phyloP scores from a whole-genome alignment of 2,888 invertebrate species.

The Blera fallax region DNA sequence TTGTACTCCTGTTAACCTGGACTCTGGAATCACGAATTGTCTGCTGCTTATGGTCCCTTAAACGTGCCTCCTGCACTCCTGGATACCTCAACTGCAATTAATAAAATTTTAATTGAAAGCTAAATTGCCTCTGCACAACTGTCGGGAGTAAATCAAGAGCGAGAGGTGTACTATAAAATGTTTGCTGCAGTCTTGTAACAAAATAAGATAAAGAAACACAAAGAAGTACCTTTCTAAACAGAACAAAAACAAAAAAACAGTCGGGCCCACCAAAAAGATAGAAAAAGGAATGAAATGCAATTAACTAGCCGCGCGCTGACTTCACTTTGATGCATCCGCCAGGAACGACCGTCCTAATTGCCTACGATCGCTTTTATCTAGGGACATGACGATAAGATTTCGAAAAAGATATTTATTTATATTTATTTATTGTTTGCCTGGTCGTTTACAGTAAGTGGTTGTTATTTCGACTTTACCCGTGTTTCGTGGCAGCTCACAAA shows the following conservation, averaged over 20 bases:
- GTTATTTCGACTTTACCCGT: conserved; percentile 54
- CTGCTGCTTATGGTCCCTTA: conserved; percentile 43
- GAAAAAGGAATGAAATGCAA: conserved; percentile 57
- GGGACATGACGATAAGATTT: conserved; percentile 35
- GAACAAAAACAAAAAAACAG: conserved; percentile 3
- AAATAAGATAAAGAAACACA: conserved; percentile 26
- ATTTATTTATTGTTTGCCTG: conserved; percentile 43
- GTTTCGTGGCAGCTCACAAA: conserved; percentile 30
- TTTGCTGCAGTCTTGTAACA: conserved; percentile 6
- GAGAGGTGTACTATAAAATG: neutral
- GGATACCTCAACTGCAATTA: conserved; percentile 52
- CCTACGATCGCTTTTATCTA: conserved; percentile 36
- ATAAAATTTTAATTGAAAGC: conserved; percentile 71
- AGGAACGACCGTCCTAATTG: conserved; percentile 54
- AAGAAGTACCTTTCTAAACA: neutral
- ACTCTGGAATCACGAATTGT: conserved; percentile 39
- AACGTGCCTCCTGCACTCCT: conserved; percentile 32
- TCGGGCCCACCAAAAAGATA: conserved; percentile 26
- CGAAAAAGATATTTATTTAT: conserved; percentile 28
- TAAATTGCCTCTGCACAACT: conserved; percentile 51
- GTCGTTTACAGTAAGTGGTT: conserved; percentile 15
- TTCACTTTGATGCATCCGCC: conserved; percentile 67
- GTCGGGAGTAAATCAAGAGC: conserved; percentile 55
- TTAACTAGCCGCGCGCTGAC: conserved; percentile 54
- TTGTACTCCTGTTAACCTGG: neutral